Conservation (phyloP, 2,888 invertebrate genomes). For the Heteromurus nitidus region DNA sequence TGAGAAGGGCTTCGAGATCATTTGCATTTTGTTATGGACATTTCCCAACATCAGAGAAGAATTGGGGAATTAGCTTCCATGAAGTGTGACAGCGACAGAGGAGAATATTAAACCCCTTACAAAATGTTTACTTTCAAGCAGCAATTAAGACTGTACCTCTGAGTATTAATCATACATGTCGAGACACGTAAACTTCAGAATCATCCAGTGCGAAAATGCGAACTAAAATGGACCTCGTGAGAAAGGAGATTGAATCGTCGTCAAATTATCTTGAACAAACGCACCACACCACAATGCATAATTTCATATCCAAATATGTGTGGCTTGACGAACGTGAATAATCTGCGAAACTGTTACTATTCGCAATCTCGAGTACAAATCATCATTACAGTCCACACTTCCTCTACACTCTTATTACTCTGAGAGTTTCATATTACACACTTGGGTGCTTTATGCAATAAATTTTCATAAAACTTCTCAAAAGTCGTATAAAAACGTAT, state of each 20-base stretch:
- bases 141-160: neutral
- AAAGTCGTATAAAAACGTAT: no score
- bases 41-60: neutral
- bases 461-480: no score
- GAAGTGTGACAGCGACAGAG: slow-evolving; percentile 24
- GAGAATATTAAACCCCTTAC: slow-evolving; percentile 1
- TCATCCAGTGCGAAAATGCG: neutral
- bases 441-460: no score
- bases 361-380: no score
- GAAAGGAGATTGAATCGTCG: no score
- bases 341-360: no score
- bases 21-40: slow-evolving; percentile 55
- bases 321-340: no score
- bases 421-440: no score
- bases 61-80: slow-evolving; percentile 10
- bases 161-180: neutral
- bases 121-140: slow-evolving; percentile 1
- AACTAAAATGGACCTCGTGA: neutral
- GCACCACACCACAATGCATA: neutral
- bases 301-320: neutral
- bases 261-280: no score
- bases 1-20: slow-evolving; percentile 22
- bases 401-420: no score
- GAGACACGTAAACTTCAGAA: neutral
- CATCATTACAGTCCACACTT: no score